A percentile compares a stretch with the other conserved stretches of the same genome.
Evolutionary conservation across 1,140 invertebrate species (phyloP).

Genomic region (Ceratosolen fusciceps): DNA sequence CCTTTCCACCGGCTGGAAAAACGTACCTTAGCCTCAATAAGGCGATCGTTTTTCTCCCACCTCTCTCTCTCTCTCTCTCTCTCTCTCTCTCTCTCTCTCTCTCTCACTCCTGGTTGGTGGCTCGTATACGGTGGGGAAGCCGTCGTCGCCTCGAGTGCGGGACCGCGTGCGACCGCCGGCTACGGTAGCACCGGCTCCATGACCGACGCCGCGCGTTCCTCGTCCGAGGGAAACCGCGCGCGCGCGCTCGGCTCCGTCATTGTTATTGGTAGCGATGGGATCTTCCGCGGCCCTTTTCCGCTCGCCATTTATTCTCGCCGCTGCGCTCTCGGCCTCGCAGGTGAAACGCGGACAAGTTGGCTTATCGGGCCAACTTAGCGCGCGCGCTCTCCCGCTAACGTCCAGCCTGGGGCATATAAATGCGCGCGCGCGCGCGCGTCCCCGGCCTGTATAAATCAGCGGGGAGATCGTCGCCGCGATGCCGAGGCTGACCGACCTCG

Average conservation of each 20-base stretch:
- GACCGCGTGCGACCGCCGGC: too few species aligned
- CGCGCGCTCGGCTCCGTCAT: constrained; percentile 8
- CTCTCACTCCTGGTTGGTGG: too few species aligned
- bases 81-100: too few species aligned
- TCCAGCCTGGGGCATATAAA: constrained; percentile 28
- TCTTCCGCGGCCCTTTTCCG: neutral
- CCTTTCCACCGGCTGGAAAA: neutral
- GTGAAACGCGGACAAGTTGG: constrained; percentile 17
- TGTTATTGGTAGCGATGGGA: constrained; percentile 26
- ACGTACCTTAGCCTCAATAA: constrained; percentile 10
- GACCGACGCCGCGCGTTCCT: neutral
- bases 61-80: neutral
- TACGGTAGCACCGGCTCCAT: too few species aligned
- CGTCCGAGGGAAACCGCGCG: neutral
- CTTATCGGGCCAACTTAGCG: constrained; percentile 11
- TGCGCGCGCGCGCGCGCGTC: constrained; percentile 26
- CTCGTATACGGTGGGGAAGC: too few species aligned
- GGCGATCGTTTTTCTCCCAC: neutral
- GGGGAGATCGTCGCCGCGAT: too few species aligned
- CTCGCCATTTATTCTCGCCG: constrained; percentile 38
- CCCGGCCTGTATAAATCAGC: constrained; percentile 37
- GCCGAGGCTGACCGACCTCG: too few species aligned
- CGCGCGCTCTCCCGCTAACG: too few species aligned
- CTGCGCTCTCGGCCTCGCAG: constrained; percentile 26
- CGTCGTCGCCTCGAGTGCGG: too few species aligned